Evolutionary conservation across 2,113 vertebrate genomes (phyloP).

Genomic region (Pagrus major): DNA sequence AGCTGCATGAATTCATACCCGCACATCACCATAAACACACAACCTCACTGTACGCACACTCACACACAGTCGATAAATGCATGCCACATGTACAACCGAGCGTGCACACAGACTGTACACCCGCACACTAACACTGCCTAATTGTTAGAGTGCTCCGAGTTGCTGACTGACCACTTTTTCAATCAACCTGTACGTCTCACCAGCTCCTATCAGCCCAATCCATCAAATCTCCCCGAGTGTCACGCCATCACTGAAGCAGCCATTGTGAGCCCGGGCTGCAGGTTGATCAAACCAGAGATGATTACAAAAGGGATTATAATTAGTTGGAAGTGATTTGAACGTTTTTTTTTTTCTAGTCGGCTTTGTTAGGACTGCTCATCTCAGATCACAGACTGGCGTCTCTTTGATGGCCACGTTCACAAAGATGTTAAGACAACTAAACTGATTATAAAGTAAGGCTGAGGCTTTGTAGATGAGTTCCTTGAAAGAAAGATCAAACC

Average conservation of each 20-base stretch:
- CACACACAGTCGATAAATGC: not conserved
- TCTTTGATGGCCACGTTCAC: slow-evolving; percentile 33
- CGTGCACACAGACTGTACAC: not conserved
- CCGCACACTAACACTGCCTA: slow-evolving; percentile 7
- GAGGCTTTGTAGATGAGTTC: slow-evolving; percentile 1
- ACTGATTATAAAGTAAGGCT: not conserved
- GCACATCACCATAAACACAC: not conserved
- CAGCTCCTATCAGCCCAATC: slow-evolving; percentile 22
- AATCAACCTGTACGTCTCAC: slow-evolving; percentile 33
- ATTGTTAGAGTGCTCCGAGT: slow-evolving; percentile 43
- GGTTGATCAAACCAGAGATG: slow-evolving; percentile 28
- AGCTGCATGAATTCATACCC: not conserved
- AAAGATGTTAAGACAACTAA: not conserved
- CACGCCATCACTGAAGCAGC: slow-evolving; percentile 1
- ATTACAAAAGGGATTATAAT: slow-evolving; percentile 49
- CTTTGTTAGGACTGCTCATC: slow-evolving; percentile 9
- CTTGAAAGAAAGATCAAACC: slow-evolving; percentile 31
- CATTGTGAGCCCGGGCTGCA: not conserved
- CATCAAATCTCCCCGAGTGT: slow-evolving; percentile 37
- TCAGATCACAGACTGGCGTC: slow-evolving; percentile 4
- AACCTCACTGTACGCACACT: not conserved
- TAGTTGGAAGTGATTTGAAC: slow-evolving; percentile 17
- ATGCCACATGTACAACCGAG: not conserved
- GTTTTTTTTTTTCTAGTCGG: not conserved
- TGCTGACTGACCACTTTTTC: slow-evolving; percentile 55